Percentiles rank a stretch among this genome's conserved stretches.
These are phyloP conservation scores for Brachionichthys hirsutus DNA, from an alignment of 2,113 vertebrate species.

Conservation along the genomic window DNA sequence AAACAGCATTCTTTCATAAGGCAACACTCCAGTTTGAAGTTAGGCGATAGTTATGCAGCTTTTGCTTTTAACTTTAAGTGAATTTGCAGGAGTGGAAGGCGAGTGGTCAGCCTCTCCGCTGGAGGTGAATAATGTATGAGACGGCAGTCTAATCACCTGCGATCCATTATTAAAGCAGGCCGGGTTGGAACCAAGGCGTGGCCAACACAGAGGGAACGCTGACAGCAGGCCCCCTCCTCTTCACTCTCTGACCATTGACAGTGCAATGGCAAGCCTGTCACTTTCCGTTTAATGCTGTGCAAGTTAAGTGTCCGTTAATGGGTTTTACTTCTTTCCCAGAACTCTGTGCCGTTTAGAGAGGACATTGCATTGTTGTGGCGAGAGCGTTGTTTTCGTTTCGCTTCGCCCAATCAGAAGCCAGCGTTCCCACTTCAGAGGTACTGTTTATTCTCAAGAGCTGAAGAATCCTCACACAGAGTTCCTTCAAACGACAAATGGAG, in stretches of 20 bases:
- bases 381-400: constrained; percentile 29
- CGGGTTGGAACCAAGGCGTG: constrained; percentile 41
- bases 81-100: constrained; percentile 26
- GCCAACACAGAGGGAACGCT: constrained; percentile 23
- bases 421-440: constrained; percentile 26
- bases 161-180: constrained; percentile 75
- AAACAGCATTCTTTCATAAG: too few relatives aligned
- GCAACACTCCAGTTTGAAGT: not conserved
- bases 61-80: constrained; percentile 37
- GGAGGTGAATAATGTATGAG: constrained; percentile 68
- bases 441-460: constrained; percentile 48
- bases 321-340: not conserved
- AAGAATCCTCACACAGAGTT: constrained; percentile 50
- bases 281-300: not conserved
- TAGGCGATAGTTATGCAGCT: constrained; percentile 2
- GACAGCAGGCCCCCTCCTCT: constrained; percentile 5
- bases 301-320: constrained; percentile 20
- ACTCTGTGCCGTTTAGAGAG: constrained; percentile 3
- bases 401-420: constrained; percentile 26
- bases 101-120: constrained; percentile 45
- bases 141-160: constrained; percentile 66
- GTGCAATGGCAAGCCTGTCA: constrained; percentile 1
- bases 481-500: constrained; percentile 60
- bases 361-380: constrained; percentile 22
- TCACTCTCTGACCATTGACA: too few relatives aligned